These are phyloP conservation scores for Limnephilus marmoratus DNA, from an alignment of 2,888 invertebrate genomes.

Conservation along the genomic window DNA sequence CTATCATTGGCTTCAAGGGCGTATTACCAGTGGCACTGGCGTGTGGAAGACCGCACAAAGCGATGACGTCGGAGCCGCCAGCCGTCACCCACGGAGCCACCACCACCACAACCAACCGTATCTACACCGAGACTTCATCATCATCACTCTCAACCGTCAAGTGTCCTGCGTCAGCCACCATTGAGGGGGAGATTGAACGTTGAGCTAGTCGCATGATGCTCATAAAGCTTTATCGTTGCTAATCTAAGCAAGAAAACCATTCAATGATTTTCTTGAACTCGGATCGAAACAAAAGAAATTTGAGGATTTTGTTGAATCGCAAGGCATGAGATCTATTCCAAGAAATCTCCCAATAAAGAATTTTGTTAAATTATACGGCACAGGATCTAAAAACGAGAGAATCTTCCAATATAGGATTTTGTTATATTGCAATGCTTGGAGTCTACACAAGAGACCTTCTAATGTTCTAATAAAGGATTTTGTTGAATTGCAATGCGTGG, in stretches of 20 bases:
- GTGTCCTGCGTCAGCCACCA: not conserved
- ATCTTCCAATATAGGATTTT: not conserved
- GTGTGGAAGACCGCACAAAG: constrained; percentile 47
- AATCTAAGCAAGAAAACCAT: not conserved
- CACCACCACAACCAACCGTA: not conserved
- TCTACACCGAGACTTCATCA: not conserved
- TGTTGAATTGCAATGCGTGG: not conserved
- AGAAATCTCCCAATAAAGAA: not conserved
- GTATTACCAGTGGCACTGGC: constrained; percentile 4
- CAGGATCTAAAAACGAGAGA: not conserved
- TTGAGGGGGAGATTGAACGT: constrained; percentile 16
- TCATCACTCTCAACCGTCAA: constrained; percentile 2
- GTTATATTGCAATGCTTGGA: too few species aligned
- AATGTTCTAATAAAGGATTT: not conserved
- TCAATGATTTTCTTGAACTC: too few species aligned
- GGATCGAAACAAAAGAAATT: too few species aligned
- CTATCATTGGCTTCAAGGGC: constrained; percentile 55
- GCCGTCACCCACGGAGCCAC: constrained; percentile 22
- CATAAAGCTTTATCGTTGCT: not conserved
- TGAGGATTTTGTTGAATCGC: not conserved
- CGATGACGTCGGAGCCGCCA: constrained; percentile 29
- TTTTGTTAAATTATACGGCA: not conserved
- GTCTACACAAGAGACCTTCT: too few species aligned
- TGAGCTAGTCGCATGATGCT: not conserved
- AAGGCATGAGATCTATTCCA: not conserved